Evolutionary conservation across 2,113 vertebrate species (phyloP).

Genomic region (Aptenodytes patagonicus): DNA sequence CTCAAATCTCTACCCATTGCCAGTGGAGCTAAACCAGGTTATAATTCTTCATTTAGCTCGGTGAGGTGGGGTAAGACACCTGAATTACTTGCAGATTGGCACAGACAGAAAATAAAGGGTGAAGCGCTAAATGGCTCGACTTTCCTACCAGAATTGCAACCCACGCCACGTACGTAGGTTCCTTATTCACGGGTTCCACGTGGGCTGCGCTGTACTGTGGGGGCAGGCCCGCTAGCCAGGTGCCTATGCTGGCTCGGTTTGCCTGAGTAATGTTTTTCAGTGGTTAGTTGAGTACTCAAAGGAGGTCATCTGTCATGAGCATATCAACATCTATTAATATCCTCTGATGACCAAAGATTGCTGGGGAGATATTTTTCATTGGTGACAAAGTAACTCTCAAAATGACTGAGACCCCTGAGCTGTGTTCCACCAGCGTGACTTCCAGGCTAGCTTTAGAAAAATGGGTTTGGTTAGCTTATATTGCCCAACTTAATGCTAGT

Average conservation of each 20-base stretch:
- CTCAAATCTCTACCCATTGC: not conserved
- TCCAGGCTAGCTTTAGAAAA: not conserved
- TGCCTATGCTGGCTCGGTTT: not conserved
- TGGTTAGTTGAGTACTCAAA: not conserved
- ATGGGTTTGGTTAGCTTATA: not conserved
- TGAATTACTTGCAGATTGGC: not conserved
- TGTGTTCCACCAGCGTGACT: not conserved
- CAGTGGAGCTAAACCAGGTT: not conserved
- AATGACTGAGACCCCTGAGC: not conserved
- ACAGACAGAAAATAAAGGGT: not conserved
- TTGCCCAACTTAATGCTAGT: not conserved
- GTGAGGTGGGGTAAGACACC: not conserved
- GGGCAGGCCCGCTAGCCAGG: not conserved
- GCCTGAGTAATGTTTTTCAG: not conserved
- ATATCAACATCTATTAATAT: not conserved
- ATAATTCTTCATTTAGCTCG: not conserved
- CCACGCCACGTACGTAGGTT: fast-evolving
- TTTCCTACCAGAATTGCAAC: not conserved
- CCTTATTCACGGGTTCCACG: not conserved
- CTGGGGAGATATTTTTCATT: not conserved
- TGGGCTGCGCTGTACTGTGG: not conserved
- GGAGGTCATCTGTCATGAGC: not conserved
- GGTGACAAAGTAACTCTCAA: not conserved
- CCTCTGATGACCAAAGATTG: not conserved
- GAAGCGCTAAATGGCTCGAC: not conserved